Evolutionary conservation across 2,888 invertebrate species (phyloP), one percentile per base, ranked within the genome.

Genomic region (Agrochola litura): DNA sequence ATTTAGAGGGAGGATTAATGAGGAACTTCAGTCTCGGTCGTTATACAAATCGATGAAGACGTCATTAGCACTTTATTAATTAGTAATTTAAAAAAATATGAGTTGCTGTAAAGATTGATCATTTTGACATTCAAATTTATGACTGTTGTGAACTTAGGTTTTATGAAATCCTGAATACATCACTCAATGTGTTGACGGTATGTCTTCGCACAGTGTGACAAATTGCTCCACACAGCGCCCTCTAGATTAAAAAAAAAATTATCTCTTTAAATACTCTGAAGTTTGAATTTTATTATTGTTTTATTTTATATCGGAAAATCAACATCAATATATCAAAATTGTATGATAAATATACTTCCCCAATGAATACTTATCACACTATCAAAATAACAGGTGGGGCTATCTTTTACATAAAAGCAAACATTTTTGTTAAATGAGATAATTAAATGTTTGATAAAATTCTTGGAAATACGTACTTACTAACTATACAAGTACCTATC

Each of bases 1-100:
- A 73, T 80, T 76, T 64, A 83, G 43, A 54, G 9, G 61, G 56
- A 69, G 46, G 49, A 80, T 73, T 73, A 68, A 76, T 80, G 74
- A 25, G 49, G 52, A 58, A 49, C 56, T n/a, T 43, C 30, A 22
- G 76, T 52, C 65, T 67, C 19, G 16, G 60, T 54, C 54, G 54
- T 6, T 54, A 54, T 46, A 72, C 64, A 66, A 83, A 74, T 74
- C 60, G 46, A 82, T 73, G 41, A 64, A 66, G 69, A 60, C 41
- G 52, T 54, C 30, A 60, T 58, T 52, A 46, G 46, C 46, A 52
- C 61, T 54, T 12, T n/a, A 68, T 56, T 56, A 37, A 74, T 68
- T 52, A 68, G 14, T n/a, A 74, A 68, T 16, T 49, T 5, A 6
- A 8, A 63, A 67, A 67, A 43, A 56, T 14, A 52, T 25, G n/a